Evolutionary conservation across 2,888 invertebrate genomes (phyloP).

Genomic region (Ferrisia virgata): DNA sequence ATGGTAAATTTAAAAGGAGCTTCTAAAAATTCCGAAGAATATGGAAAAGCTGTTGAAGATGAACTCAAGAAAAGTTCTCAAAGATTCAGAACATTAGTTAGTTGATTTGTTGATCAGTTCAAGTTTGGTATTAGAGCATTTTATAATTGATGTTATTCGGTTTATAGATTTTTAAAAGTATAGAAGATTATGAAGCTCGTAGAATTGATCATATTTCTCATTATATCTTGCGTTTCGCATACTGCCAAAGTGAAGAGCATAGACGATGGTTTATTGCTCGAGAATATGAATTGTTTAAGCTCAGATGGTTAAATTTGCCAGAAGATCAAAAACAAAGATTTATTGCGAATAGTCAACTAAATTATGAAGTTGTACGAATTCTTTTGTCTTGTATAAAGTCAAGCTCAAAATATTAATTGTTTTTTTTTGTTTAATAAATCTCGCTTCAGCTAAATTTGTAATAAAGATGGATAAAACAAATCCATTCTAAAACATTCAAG

Average conservation of each 20-base stretch:
- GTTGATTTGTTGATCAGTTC: constrained; percentile 35
- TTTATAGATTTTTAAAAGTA: constrained; percentile 12
- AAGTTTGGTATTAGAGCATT: background rate
- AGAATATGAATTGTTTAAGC: constrained; percentile 86
- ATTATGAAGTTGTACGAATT: constrained; percentile 55
- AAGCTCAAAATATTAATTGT: too few species aligned
- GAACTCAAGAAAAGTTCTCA: constrained; percentile 69
- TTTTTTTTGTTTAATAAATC: too few species aligned
- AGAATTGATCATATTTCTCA: constrained; percentile 86
- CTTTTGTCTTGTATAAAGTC: background rate
- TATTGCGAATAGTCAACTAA: constrained; percentile 65
- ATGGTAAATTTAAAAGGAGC: constrained; percentile 56
- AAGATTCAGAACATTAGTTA: constrained; percentile 53
- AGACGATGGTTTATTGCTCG: constrained; percentile 82
- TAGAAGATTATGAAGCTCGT: constrained; percentile 65
- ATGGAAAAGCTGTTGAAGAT: constrained; percentile 62
- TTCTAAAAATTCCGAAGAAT: constrained; percentile 65
- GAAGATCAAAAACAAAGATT: constrained; percentile 65
- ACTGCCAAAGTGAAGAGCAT: constrained; percentile 81
- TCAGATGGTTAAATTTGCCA: constrained; percentile 67
- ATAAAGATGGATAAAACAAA: too few species aligned
- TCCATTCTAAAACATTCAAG: too few species aligned
- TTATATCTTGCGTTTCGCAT: constrained; percentile 85
- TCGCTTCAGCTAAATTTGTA: too few species aligned
- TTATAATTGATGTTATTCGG: background rate